Evolutionary conservation across 2,797 vertebrate genomes (phyloP), one percentile per base, ranked within the genome.

Genomic region (Hyperoplus lanceolatus): DNA sequence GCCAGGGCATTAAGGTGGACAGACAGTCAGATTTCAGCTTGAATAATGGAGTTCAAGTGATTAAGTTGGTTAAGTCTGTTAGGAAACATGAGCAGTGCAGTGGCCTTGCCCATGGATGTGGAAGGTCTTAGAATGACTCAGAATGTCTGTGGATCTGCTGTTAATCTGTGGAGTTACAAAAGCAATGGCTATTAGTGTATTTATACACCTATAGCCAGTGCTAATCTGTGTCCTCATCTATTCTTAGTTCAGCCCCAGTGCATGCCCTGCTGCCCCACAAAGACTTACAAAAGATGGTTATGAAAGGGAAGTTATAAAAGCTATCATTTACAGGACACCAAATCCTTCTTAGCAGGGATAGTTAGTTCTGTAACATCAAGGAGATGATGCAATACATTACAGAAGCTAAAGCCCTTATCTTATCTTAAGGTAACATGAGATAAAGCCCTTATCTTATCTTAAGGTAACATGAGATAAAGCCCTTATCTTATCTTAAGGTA

Each of bases 221-320:
- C n/a, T 90, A 90, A 89, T 88, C 86, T 74, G 59, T 81, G 81
- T 82, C 80, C 70, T 49, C 11, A 39, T 70, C 80, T 91, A 86
- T 89, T 87, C 63, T 82, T 81, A 79, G 77, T 15, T 15, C 49
- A 13, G 42, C 29, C 50, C 61, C 21, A 4, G 3, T 43, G 43
- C 36, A 7, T 56, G 16, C 46, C 51, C 73, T 75, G 45, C 49
- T 46, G 73, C 7, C 75, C 62, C 54, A 60, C 54, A 73, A 59
- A 38, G n/a, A 6, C 21, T 80, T 84, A 80, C 36, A 75, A 70
- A 73, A 79, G 46, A 51, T 18, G 18, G 53, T 67, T 85, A 62
- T 61, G 36, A 69, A 74, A 83, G n/a, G 51, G 9, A 79, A 38
- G 57, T 81, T 81, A 45, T 48, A 13, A 65, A 75, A 74, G 29